phyloP scores from a whole-genome alignment of 2,113 vertebrate genomes.

The rabbit (Oryctolagus cuniculus) region DNA sequence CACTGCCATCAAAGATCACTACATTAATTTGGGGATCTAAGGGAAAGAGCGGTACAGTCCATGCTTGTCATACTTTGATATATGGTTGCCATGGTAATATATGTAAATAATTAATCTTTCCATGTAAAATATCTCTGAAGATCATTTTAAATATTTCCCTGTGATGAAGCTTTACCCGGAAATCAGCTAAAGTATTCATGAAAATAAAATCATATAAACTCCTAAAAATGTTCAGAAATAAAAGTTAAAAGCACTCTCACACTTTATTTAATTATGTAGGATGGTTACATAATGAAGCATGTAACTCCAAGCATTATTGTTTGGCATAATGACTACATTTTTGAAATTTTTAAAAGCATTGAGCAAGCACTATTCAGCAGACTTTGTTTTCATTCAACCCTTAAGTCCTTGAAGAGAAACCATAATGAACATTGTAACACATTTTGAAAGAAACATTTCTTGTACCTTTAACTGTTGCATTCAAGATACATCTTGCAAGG shows the following conservation, averaged over 20 bases:
- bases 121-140: slow-evolving; percentile 48
- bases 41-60: background rate
- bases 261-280: slow-evolving; percentile 19
- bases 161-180: slow-evolving; percentile 1
- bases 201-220: slow-evolving; percentile 55
- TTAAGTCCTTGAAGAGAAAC: slow-evolving; percentile 5
- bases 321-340: background rate
- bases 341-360: background rate
- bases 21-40: slow-evolving; percentile 13
- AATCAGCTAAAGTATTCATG: background rate
- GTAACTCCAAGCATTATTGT: slow-evolving; percentile 14
- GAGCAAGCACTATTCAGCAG: background rate
- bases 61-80: background rate
- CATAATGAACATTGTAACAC: background rate
- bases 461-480: background rate
- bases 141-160: slow-evolving; percentile 56
- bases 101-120: slow-evolving; percentile 54
- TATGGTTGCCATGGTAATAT: slow-evolving; percentile 15
- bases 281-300: slow-evolving; percentile 2
- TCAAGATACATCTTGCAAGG: background rate
- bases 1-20: background rate
- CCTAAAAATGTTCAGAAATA: slow-evolving; percentile 55
- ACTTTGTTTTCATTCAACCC: background rate
- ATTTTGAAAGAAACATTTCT: background rate
- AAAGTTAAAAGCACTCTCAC: slow-evolving; percentile 11